A percentile compares a stretch with the other conserved stretches of the same genome.
Evolutionary conservation across 2,113 vertebrate genomes (phyloP).

Genomic region (Castor canadensis): DNA sequence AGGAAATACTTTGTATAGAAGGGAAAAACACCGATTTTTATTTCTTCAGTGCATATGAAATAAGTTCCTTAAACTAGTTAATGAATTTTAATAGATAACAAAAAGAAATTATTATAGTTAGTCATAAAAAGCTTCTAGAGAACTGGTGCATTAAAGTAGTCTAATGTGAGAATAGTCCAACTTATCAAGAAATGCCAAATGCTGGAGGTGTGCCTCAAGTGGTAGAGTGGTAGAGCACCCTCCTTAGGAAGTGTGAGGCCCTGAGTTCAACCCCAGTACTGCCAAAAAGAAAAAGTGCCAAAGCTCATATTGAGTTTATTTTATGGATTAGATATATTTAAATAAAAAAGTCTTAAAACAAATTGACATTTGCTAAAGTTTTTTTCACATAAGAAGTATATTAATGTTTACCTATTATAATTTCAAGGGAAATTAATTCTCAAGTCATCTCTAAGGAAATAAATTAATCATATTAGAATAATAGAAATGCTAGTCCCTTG

Average conservation of each 20-base stretch:
- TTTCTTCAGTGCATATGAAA: neutral
- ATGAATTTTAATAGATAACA: neutral
- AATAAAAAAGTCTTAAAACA: neutral
- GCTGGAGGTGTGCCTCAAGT: too few relatives aligned
- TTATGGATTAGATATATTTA: neutral
- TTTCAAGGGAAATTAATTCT: neutral
- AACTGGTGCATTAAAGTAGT: neutral
- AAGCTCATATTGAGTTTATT: neutral
- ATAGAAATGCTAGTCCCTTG: neutral
- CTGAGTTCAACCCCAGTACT: too few relatives aligned
- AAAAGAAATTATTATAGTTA: neutral
- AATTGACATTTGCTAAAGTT: neutral
- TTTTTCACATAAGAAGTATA: neutral
- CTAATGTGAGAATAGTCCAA: neutral
- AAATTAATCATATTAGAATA: neutral
- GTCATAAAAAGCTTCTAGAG: neutral
- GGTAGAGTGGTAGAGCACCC: too few relatives aligned
- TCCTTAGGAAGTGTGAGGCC: too few relatives aligned
- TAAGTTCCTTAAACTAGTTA: neutral
- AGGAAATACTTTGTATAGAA: neutral
- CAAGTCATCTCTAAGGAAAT: neutral
- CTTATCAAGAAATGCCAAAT: conserved; percentile 19
- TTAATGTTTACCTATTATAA: neutral
- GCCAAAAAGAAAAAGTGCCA: too few relatives aligned
- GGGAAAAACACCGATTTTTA: neutral